Evolutionary conservation across 2,888 invertebrate species (phyloP), one percentile per base, ranked within the genome.

Genomic region (Drosophila barbarae): DNA sequence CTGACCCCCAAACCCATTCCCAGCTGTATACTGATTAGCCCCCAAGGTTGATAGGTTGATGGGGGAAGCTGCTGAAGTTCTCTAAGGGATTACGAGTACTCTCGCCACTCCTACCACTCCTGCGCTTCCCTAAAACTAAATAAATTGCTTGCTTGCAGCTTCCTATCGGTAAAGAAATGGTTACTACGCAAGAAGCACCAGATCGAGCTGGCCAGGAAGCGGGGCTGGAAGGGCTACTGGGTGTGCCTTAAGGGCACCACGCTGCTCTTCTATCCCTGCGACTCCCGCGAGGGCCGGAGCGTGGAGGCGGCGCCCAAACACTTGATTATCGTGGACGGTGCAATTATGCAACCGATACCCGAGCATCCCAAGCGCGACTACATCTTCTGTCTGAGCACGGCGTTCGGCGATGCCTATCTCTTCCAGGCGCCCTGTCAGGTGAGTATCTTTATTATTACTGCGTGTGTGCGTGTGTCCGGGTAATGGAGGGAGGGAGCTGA

Each of bases 181-280:
- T 91, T 98, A 82, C 92, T 98, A 76, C 94, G 98, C 84, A 98
- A 98, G 91, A 97, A 98, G 90, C 96, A 97, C 91, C 97, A 97
- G 91, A 96, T 98, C 88, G 98, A 98, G 90, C 91, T 98, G 90
- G 98, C 98, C 46, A 93, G 97, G 63, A 97, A 98, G 90, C 93
- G 98, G 44, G 98, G 97, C 75, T 99, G 98, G 98, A 98, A 98
- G 90, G 97, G 97, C 73, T 98, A 98, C 90, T 98, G 98, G 98
- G 98, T 98, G 56, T 98, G 98, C 90, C 92, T 99, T 83, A 98
- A 98, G 90, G 98, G 98, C 79, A 98, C 98, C 66, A 98, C 98
- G 47, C 91, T 98, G 65, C 93, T 98, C 65, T 98, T 98, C 91
- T 98, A 98, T 90, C 97, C 97, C 3, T 97, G 97, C 90, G 97